Evolutionary conservation across 2,113 vertebrate species (phyloP), one percentile per base, ranked within the genome.

Genomic region (Pteropus alecto): DNA sequence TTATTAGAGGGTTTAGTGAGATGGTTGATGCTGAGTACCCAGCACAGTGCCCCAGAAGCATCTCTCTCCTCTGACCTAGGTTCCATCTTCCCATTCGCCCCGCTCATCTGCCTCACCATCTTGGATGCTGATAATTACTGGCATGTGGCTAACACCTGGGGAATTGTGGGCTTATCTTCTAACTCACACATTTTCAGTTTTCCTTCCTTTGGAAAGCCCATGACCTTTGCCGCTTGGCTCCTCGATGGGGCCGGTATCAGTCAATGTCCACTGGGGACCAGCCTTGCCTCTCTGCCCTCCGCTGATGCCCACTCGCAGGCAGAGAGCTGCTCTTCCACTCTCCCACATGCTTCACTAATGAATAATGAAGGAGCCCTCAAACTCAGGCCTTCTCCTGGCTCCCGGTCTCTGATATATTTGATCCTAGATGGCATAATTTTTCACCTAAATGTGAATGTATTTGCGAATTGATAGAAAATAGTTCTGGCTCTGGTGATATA

Each of bases 391-490:
- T 22, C 83, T 35, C 70, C 86, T 6, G 60, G 90, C 95, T 94
- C 92, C 85, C 41, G 24, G 96, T 51, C 90, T 87, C 86, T 93
- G 96, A 94, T 97, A 88, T 96, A 96, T 93, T 92, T 96, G 97
- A 96, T 94, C 91, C 60, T 46, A 70, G 94, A 84, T 87, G 84
- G 97, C 74, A 92, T 97, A 96, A 96, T 97, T 98, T 97, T 97
- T 98, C 97, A 98, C 95, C 95, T 92, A 95, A 96, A 95, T 96
- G 97, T 95, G 97, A 95, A 97, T 97, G 91, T 96, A 97, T 98
- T 97, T 97, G 97, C 5, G 89, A 98, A 97, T 96, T 96, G 96
- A 97, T 97, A 96, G 97, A 89, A 98, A 97, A 91, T 90, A 96
- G 82, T 91, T 88, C 95, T 96, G 67, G n/a, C 89, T 96, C 91